These are phyloP conservation scores for Sycobia sp. DNA, from an alignment of 1,140 invertebrate species.

Conservation along the genomic window DNA sequence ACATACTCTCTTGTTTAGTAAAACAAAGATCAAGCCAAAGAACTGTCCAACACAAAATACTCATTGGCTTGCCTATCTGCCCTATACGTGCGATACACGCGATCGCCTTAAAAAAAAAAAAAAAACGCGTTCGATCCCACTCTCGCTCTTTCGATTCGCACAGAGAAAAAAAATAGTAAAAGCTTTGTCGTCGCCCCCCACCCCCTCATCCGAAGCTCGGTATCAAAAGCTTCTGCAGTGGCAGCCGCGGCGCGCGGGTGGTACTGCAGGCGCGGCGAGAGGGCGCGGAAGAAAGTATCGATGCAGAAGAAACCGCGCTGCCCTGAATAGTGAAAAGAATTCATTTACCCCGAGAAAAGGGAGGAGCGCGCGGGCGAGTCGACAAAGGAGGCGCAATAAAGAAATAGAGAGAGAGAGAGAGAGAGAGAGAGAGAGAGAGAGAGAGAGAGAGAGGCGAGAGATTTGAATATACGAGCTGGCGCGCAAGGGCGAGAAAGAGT, in stretches of 20 bases:
- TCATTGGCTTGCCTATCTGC: too few relatives aligned
- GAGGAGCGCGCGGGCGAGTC: slow-evolving; percentile 2
- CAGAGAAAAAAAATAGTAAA: too few relatives aligned
- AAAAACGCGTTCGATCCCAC: too few relatives aligned
- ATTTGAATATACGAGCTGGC: neutral
- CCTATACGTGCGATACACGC: too few relatives aligned
- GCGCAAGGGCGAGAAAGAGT: neutral
- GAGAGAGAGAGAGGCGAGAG: neutral
- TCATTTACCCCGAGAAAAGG: slow-evolving; percentile 38
- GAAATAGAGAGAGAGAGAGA: slow-evolving; percentile 33
- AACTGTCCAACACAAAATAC: too few relatives aligned
- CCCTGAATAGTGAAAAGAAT: slow-evolving; percentile 53
- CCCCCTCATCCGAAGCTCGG: too few relatives aligned
- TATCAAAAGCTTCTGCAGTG: slow-evolving; percentile 56
- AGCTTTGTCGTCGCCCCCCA: slow-evolving; percentile 50
- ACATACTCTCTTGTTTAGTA: too few relatives aligned
- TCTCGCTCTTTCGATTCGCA: too few relatives aligned
- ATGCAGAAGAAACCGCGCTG: slow-evolving; percentile 48
- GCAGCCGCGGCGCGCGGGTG: too few relatives aligned
- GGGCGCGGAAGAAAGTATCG: slow-evolving; percentile 50
- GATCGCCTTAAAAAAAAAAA: too few relatives aligned
- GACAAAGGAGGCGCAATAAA: neutral
- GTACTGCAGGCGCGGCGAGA: slow-evolving; percentile 45
- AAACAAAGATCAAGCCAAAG: too few relatives aligned
- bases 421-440: slow-evolving; percentile 8